phyloP scores from a whole-genome alignment of 37 sponge, comb jelly and placozoan genomes.

The Amphimedon queenslandica region DNA sequence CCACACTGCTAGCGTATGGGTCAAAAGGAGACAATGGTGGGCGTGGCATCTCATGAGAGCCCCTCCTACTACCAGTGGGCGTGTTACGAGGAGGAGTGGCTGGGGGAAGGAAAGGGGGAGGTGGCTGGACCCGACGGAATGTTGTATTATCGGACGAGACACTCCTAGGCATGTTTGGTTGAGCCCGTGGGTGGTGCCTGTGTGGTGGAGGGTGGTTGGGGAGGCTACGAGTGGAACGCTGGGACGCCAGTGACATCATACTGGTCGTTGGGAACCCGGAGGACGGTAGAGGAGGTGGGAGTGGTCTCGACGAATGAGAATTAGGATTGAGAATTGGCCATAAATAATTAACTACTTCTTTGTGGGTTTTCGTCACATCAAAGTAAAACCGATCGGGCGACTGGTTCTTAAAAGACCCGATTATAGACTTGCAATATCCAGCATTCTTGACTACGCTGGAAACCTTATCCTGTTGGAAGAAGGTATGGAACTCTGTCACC shows the following conservation, averaged over 20 bases:
- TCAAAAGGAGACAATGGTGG: slow-evolving; percentile 3
- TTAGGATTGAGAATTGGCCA: slow-evolving; percentile 52
- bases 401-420: slow-evolving; percentile 54
- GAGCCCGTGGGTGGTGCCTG: background rate
- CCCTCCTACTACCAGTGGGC: slow-evolving; percentile 17
- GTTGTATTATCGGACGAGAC: background rate
- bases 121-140: background rate
- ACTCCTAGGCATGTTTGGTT: background rate
- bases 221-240: background rate
- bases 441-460: slow-evolving; percentile 59
- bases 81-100: background rate
- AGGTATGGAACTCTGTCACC: slow-evolving; percentile 79
- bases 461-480: slow-evolving; percentile 66
- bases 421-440: slow-evolving; percentile 62
- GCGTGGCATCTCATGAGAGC: slow-evolving; percentile 1
- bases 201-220: background rate
- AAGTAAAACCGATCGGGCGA: slow-evolving; percentile 69
- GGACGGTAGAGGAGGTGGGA: background rate
- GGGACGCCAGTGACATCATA: slow-evolving; percentile 1
- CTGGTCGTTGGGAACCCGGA: background rate
- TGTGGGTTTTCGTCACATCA: slow-evolving; percentile 71
- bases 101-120: background rate
- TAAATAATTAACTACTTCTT: slow-evolving; percentile 59
- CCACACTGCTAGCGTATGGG: slow-evolving; percentile 7
- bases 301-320: background rate